Percentiles rank a stretch among this genome's conserved stretches.
Conservation (phyloP, 2,797 vertebrate species). For the Austrolebias charrua region DNA sequence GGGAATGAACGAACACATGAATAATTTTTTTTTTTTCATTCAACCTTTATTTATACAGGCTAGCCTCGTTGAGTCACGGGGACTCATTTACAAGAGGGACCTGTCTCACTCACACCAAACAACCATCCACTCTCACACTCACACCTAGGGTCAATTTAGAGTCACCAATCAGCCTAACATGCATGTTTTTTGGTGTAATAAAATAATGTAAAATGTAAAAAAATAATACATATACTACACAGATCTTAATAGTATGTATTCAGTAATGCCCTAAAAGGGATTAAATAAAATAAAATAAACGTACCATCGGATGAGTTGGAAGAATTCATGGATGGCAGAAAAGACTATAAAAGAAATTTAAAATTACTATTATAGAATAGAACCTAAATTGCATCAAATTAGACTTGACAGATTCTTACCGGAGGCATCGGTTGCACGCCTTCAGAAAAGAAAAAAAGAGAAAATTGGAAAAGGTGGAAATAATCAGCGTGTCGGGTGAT, state of each 20-base stretch:
- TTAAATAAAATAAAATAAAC: background rate
- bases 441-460: background rate
- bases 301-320: conserved; percentile 34
- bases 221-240: no score
- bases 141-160: no score
- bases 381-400: background rate
- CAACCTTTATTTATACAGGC: no score
- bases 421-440: accelerated
- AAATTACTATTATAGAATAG: background rate
- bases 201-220: no score
- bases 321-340: conserved; percentile 15
- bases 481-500: no score
- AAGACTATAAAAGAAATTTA: background rate
- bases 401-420: conserved; percentile 34
- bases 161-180: no score
- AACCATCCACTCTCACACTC: no score
- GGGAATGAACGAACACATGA: background rate
- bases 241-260: no score
- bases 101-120: no score
- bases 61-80: no score
- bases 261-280: background rate
- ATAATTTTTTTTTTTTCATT: background rate
- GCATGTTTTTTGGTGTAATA: no score
- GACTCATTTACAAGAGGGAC: no score
- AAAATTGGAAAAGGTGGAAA: background rate